phyloP scores from a whole-genome alignment of 2,797 vertebrate genomes.

The Amazona ochrocephala region DNA sequence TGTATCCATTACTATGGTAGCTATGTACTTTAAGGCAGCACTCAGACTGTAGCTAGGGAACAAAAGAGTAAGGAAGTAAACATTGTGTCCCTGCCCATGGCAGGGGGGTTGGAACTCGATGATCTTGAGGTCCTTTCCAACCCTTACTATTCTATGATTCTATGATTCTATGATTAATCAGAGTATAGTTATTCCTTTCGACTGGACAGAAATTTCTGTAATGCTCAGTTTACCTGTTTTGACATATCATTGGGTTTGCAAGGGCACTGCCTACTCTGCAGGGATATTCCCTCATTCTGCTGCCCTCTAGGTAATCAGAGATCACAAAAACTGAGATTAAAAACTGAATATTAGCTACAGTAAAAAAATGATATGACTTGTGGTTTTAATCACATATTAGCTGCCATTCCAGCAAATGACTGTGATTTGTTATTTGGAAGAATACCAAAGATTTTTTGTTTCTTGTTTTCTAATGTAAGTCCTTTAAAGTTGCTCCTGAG shows the following conservation, averaged over 20 bases:
- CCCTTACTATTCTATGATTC: too few relatives aligned
- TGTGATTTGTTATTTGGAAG: neutral
- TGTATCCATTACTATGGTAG: neutral
- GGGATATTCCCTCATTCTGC: neutral
- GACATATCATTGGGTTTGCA: neutral
- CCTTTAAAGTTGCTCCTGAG: neutral
- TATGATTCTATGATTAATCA: neutral
- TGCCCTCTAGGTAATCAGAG: neutral
- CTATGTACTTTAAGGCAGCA: neutral
- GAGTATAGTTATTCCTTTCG: neutral
- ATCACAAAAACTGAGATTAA: neutral
- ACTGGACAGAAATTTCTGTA: neutral
- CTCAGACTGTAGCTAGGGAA: neutral
- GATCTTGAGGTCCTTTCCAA: too few relatives aligned
- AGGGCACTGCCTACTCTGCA: neutral
- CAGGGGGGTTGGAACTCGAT: too few relatives aligned
- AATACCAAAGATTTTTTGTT: neutral
- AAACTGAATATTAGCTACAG: neutral
- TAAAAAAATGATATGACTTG: neutral
- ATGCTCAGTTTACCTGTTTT: neutral
- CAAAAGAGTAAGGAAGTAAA: neutral
- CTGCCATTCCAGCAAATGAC: neutral
- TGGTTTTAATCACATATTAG: conserved; percentile 1
- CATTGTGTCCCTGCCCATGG: neutral
- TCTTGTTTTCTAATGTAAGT: neutral